Conservation (phyloP, 2,888 invertebrate species). For the Monopis laevigella region DNA sequence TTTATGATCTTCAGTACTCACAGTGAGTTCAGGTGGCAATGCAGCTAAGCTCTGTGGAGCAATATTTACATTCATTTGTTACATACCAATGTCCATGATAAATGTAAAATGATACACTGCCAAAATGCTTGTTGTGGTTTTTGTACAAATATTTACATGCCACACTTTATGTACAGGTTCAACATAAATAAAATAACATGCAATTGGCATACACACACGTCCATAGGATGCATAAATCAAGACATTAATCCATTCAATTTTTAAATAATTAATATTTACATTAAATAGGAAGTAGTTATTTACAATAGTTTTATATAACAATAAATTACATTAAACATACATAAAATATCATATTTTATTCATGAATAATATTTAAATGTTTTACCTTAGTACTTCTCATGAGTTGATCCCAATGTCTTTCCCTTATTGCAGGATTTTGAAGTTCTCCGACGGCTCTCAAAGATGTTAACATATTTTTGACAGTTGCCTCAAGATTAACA, state of each 20-base stretch:
- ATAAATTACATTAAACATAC: too few relatives aligned
- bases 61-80: slow-evolving; percentile 47
- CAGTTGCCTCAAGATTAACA: slow-evolving; percentile 85
- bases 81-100: slow-evolving; percentile 2
- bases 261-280: too few relatives aligned
- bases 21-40: slow-evolving; percentile 81
- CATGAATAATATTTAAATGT: too few relatives aligned
- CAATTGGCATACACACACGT: too few relatives aligned
- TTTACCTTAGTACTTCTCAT: slow-evolving; percentile 97
- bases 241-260: too few relatives aligned
- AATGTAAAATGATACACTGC: slow-evolving; percentile 11
- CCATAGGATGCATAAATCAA: too few relatives aligned
- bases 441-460: slow-evolving; percentile 93
- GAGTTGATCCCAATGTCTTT: slow-evolving; percentile 96
- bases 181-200: too few relatives aligned
- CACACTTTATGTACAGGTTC: too few relatives aligned
- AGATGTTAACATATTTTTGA: slow-evolving; percentile 96
- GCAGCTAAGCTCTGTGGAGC: slow-evolving; percentile 83
- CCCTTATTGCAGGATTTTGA: slow-evolving; percentile 95
- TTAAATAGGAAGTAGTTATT: too few relatives aligned
- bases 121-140: slow-evolving; percentile 1
- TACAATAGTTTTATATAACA: too few relatives aligned
- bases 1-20: slow-evolving; percentile 76
- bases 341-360: too few relatives aligned
- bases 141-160: too few relatives aligned